A percentile compares a stretch with the other conserved stretches of the same genome.
Evolutionary conservation across 2,113 vertebrate species (phyloP).

Genomic region (Perca fluviatilis): DNA sequence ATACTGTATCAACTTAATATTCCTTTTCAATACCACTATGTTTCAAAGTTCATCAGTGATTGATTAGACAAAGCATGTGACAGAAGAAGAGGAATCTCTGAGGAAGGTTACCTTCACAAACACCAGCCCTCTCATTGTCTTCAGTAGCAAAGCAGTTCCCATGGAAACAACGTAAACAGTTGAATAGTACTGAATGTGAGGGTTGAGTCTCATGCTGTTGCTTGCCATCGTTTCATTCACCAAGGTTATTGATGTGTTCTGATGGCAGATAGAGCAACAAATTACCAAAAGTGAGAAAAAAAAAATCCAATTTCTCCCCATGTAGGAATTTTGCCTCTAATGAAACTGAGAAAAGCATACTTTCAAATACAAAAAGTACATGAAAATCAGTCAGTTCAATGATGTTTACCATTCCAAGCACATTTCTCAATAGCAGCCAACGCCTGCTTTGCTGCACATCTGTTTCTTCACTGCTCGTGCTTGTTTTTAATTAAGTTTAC

Average conservation of each 20-base stretch:
- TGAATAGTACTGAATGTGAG: conserved; percentile 84
- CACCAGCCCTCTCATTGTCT: conserved; percentile 84
- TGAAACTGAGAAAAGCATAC: conserved; percentile 57
- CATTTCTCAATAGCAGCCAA: conserved; percentile 69
- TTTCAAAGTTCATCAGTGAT: conserved; percentile 21
- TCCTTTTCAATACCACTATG: not conserved
- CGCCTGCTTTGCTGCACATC: conserved; percentile 75
- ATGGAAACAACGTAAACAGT: conserved; percentile 84
- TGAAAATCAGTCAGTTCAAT: conserved; percentile 52
- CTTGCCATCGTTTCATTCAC: conserved; percentile 79
- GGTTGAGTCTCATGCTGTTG: conserved; percentile 87
- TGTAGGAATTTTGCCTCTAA: conserved; percentile 53
- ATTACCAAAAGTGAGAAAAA: conserved; percentile 61
- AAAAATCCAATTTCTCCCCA: conserved; percentile 11
- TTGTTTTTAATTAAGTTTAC: conserved; percentile 82
- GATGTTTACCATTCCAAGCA: conserved; percentile 66
- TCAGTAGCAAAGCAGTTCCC: conserved; percentile 83
- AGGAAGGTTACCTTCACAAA: conserved; percentile 85
- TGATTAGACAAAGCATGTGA: conserved; percentile 11
- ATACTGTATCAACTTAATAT: conserved; percentile 1
- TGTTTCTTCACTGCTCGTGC: conserved; percentile 65
- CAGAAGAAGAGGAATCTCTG: not conserved
- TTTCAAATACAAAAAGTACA: conserved; percentile 47
- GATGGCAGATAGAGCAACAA: conserved; percentile 76
- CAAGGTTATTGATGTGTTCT: conserved; percentile 84